A percentile compares a stretch with the other conserved stretches of the same genome.
Evolutionary conservation across 2,888 invertebrate species (phyloP).

Genomic region (Caenorhabditis panamensis): DNA sequence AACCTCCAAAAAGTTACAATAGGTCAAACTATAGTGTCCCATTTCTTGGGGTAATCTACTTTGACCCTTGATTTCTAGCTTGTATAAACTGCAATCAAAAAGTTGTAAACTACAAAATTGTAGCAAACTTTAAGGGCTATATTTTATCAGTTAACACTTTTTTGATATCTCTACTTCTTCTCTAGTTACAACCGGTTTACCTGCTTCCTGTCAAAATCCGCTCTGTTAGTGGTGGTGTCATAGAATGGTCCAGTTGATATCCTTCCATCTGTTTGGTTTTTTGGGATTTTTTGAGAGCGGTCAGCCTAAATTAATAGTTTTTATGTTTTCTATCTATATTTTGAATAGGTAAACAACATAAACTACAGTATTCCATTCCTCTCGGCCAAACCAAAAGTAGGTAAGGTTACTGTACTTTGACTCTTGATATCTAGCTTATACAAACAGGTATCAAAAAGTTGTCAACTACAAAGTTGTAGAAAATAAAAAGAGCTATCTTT

Average conservation of each 20-base stretch:
- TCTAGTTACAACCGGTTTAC: neutral
- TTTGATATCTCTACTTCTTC: too few species aligned
- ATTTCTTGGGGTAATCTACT: too few species aligned
- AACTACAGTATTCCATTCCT: neutral
- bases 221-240: slow-evolving; percentile 30
- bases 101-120: too few species aligned
- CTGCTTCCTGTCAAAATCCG: slow-evolving; percentile 44
- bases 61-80: too few species aligned
- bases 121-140: too few species aligned
- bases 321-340: neutral
- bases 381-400: too few species aligned
- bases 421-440: neutral
- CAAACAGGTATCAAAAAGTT: neutral
- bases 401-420: neutral
- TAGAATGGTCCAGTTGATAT: slow-evolving; percentile 14
- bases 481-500: neutral
- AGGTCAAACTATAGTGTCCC: too few species aligned
- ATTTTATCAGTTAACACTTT: too few species aligned
- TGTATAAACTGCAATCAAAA: too few species aligned
- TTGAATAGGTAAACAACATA: too few species aligned
- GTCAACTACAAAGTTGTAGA: too few species aligned
- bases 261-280: neutral
- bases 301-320: slow-evolving; percentile 1
- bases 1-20: too few species aligned
- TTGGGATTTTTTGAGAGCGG: neutral